Evolutionary conservation across 2,113 vertebrate genomes (phyloP), one percentile per base, ranked within the genome.

Genomic region (Camarhynchus parvulus): DNA sequence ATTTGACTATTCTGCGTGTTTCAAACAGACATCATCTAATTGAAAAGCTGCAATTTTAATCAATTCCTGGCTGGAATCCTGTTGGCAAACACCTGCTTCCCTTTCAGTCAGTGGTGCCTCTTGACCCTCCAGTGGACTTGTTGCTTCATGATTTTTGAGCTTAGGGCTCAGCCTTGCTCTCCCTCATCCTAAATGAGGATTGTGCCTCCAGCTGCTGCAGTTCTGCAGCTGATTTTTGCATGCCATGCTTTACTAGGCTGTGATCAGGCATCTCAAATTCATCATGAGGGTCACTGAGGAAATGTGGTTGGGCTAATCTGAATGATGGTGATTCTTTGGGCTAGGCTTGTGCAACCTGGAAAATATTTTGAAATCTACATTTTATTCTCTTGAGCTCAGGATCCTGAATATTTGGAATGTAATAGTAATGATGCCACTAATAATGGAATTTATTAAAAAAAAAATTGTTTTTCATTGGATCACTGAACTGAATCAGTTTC

Each of bases 41-140:
- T 70, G 87, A 85, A 70, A 95, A 96, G 39, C 30, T 83, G 42
- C 47, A 77, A 42, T 91, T 91, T 69, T 80, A 94, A 80, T 90
- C 55, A 88, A 41, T 46, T 22, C 35, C 87, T 49, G 13, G 28
- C n/a, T 91, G 72, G 55, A 92, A 61, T 92, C 46, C 47, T 79
- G 0, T 55, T 92, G 79, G 30, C 68, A 78, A 63, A 61, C 47
- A 47, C 66, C 79, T 88, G 44, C 53, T 90, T 83, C 73, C 35
- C 13, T 67, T 87, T 75, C 78, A 83, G 62, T 87, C 68, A 61
- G 42, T n/a, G 35, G 46, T 19, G 21, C 15, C 58, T 92, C 55
- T 81, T 91, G 87, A 90, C 79, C 69, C 64, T 87, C 14, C 33
- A 4, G 46, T 23, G 63, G 3, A 13, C 68, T 75, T 37, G 14